These are phyloP conservation scores for Neosilurus mollespiculum DNA, from an alignment of 2,797 vertebrate species.

Conservation along the genomic window DNA sequence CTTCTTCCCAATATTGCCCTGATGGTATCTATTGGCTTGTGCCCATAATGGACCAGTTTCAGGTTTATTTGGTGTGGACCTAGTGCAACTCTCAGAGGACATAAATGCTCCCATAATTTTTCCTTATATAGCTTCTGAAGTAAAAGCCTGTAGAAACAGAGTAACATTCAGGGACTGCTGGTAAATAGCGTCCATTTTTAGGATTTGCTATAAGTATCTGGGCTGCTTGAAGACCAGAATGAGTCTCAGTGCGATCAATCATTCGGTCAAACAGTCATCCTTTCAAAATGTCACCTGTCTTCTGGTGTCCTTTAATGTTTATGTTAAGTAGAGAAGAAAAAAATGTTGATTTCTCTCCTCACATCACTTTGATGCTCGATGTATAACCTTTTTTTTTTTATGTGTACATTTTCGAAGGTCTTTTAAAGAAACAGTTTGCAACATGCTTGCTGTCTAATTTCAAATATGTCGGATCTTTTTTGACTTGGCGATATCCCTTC, in stretches of 20 bases:
- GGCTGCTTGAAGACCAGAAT: not conserved
- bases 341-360: not conserved
- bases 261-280: not conserved
- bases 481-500: slow-evolving; percentile 20
- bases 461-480: not conserved
- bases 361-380: not conserved
- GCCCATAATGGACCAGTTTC: slow-evolving; percentile 41
- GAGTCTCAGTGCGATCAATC: not conserved
- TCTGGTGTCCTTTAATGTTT: not conserved
- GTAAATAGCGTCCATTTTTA: not conserved
- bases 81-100: slow-evolving; percentile 45
- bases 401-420: not conserved
- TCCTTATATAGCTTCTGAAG: not conserved
- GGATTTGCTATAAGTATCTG: not conserved
- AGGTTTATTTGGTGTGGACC: slow-evolving; percentile 41
- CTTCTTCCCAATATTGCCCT: slow-evolving; percentile 71
- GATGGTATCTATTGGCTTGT: slow-evolving; percentile 65
- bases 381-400: not conserved
- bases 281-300: not conserved
- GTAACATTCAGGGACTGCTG: not conserved
- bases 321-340: not conserved
- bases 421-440: not conserved
- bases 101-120: slow-evolving; percentile 45
- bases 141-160: slow-evolving; percentile 1
- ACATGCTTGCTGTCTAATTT: not conserved